phyloP scores from a whole-genome alignment of 2,113 vertebrate species.

The Nannospalax galili region DNA sequence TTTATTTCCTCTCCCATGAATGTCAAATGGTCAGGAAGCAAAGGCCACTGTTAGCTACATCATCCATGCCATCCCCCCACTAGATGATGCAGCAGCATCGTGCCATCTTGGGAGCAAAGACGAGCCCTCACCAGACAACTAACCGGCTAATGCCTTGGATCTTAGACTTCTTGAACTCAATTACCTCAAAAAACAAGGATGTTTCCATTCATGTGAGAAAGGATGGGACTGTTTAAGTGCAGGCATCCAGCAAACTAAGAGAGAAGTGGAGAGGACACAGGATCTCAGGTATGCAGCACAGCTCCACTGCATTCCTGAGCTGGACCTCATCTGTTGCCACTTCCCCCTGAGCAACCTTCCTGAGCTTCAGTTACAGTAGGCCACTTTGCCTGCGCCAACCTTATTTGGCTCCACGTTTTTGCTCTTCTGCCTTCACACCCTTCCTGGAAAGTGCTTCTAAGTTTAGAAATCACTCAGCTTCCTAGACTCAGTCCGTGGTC shows the following conservation, averaged over 20 bases:
- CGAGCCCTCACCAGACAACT: background rate
- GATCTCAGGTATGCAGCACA: background rate
- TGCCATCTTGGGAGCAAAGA: background rate
- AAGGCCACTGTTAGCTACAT: background rate
- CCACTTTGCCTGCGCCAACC: background rate
- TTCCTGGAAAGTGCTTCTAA: background rate
- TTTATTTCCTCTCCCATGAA: background rate
- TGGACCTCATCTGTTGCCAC: background rate
- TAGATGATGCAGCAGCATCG: background rate
- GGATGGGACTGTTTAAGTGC: background rate
- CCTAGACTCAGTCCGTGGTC: background rate
- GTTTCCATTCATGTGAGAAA: background rate
- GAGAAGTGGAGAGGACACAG: background rate
- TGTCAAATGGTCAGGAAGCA: background rate
- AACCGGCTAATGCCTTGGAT: background rate
- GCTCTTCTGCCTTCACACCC: background rate
- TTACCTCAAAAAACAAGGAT: background rate
- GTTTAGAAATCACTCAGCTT: background rate
- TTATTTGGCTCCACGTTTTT: background rate
- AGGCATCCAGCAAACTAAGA: background rate
- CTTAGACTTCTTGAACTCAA: background rate
- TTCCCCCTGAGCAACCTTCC: background rate
- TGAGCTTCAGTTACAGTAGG: background rate
- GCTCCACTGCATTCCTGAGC: background rate
- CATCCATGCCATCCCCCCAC: background rate